Conservation (phyloP, 2,888 invertebrate species). For the Steinernema carpocapsae region DNA sequence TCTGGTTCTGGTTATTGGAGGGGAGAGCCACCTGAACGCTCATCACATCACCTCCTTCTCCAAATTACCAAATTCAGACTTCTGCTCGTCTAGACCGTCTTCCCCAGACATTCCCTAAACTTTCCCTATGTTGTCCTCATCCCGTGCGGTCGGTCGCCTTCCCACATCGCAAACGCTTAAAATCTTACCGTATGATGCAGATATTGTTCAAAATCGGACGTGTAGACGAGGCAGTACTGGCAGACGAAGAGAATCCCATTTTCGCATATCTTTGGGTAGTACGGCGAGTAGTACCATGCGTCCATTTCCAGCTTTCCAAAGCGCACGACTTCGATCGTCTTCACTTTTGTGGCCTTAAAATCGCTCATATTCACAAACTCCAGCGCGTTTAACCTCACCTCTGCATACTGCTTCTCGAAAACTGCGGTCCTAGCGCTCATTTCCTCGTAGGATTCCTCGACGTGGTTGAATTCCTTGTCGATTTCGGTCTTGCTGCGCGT, state of each 20-base stretch:
- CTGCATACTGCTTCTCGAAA: constrained; percentile 62
- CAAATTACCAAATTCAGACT: no score
- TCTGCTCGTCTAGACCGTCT: no score
- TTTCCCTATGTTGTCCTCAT: no score
- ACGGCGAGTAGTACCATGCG: constrained; percentile 92
- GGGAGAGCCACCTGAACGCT: no score
- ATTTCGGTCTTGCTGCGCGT: constrained; percentile 46
- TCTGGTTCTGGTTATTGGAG: no score
- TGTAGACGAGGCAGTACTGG: constrained; percentile 20
- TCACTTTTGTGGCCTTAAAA: constrained; percentile 80
- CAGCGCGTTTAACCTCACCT: constrained; percentile 45
- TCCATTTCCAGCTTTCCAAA: constrained; percentile 54
- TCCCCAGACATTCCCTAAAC: no score
- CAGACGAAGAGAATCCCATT: neutral
- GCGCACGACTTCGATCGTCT: constrained; percentile 85
- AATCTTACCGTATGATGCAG: constrained; percentile 43
- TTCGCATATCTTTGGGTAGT: constrained; percentile 89
- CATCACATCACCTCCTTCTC: no score
- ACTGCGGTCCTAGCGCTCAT: constrained; percentile 60
- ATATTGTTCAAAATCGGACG: constrained; percentile 24
- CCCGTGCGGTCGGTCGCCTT: no score
- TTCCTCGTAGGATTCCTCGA: constrained; percentile 47
- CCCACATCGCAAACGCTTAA: neutral
- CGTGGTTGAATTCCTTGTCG: constrained; percentile 60
- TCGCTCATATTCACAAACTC: neutral